A percentile compares a stretch with the other conserved stretches of the same genome.
Conservation (phyloP, 2,113 vertebrate genomes). For the Microcebus ravelobensis region DNA sequence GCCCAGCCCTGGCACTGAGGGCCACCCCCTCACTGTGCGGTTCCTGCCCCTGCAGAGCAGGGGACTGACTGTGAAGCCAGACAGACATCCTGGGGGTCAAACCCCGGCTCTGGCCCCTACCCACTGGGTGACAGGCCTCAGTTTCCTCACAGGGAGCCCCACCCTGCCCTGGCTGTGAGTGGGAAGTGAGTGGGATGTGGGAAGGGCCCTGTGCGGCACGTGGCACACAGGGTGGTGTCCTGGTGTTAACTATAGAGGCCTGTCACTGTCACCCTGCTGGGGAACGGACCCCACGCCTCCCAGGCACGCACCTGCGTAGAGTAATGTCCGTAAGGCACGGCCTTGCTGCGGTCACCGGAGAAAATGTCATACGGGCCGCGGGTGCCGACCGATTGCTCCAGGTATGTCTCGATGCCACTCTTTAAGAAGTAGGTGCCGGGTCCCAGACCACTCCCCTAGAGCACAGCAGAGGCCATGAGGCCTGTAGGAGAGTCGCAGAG, state of each 20-base stretch:
- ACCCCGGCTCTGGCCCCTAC: neutral
- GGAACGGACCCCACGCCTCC: rapidly evolving
- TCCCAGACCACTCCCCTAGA: conserved; percentile 83
- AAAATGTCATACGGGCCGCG: conserved; percentile 77
- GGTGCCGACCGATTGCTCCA: conserved; percentile 60
- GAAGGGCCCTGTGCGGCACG: neutral
- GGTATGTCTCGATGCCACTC: conserved; percentile 60
- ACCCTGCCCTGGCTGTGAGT: neutral
- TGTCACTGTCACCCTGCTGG: neutral
- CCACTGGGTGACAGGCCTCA: neutral
- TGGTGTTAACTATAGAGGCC: rapidly evolving
- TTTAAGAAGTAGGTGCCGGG: conserved; percentile 84
- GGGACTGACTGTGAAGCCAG: neutral
- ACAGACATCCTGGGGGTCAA: neutral
- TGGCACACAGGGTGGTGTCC: neutral
- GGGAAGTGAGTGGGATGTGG: rapidly evolving
- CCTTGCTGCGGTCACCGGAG: conserved; percentile 70
- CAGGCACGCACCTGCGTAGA: conserved; percentile 75
- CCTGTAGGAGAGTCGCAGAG: neutral
- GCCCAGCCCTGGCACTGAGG: neutral
- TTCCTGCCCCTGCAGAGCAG: neutral
- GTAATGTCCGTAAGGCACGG: conserved; percentile 71
- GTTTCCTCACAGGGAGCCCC: neutral
- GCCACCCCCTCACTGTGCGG: too few species aligned
- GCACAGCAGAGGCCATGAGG: neutral